Base-by-base conservation (phyloP, 2,797 vertebrate species). In the Lithobates pipiens region DNA sequence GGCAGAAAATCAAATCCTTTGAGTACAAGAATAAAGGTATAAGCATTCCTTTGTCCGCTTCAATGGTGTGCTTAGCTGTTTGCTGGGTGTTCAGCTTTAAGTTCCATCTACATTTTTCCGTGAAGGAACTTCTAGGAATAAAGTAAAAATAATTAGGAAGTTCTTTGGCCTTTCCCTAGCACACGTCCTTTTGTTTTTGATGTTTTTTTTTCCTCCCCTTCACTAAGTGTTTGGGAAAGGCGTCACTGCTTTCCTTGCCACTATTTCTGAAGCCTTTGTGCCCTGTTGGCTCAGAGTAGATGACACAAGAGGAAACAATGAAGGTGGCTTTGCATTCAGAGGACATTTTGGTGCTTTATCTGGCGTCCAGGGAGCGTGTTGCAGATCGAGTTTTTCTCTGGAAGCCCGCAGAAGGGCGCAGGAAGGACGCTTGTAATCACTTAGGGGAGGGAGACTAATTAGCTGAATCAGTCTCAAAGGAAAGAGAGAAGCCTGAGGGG, bases 251-350 rank as follows among this genome's bases (percentile, higher is more conserved):
- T 82, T 74, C 86, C 82, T 61, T 23, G 42, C 29, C 69, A 50
- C 82, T 87, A 80, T 84, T 79, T 84, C 68, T 69, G 81, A 25
- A 75, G n/a, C 81, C 32, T 83, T 83, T 82, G 80, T 87, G 75
- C 70, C 39, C 50, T 76, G 68, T 76, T 57, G 74, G 79, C 70
- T 77, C 36, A 81, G 78, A 84, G 68, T 70, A 76, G 78, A 81
- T 70, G 79, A 86, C 78, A 81, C 63, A 71, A 77, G 46, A 86
- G 85, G 85, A 86, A 86, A 76, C 65, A 72, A 76, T 46, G 74
- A 67, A 82, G 80, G 63, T 77, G 79, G 23, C 84, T 76, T 76
- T 57, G 54, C 76, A 74, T 67, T 85, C 83, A 79, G 76, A 36
- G 50, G 57, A 81, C 74, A 72, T 50, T 71, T 76, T 34, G 42